Conservation (phyloP, 1,140 invertebrate genomes). For the Steinernema khuongi region DNA sequence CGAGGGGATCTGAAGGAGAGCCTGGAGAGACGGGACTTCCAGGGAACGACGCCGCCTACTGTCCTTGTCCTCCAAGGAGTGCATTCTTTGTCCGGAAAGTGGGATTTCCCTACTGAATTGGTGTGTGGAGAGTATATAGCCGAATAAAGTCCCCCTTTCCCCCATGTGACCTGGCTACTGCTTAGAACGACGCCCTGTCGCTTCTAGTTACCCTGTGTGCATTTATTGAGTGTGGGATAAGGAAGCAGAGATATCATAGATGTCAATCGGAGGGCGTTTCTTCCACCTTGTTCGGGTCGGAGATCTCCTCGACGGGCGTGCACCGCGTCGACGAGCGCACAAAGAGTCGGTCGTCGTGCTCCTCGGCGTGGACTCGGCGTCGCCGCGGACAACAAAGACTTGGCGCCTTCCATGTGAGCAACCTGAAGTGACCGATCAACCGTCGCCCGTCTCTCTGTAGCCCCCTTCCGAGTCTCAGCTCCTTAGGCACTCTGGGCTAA, state of each 20-base stretch:
- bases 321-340: not conserved
- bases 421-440: not conserved
- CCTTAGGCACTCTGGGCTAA: no score
- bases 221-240: no score
- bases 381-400: not conserved
- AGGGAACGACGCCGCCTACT: conserved; percentile 4
- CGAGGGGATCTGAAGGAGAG: not conserved
- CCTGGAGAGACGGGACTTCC: not conserved
- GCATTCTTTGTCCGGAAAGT: not conserved
- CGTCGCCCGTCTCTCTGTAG: no score
- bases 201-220: no score
- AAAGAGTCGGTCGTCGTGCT: conserved; percentile 3
- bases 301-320: conserved; percentile 9
- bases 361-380: not conserved
- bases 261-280: no score
- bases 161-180: no score
- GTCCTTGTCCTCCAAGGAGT: not conserved
- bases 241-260: no score
- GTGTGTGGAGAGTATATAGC: not conserved
- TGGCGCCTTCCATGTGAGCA: not conserved
- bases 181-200: no score
- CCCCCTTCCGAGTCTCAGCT: no score
- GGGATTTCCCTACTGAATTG: not conserved
- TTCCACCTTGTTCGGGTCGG: not conserved
- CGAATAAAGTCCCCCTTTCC: not conserved